These are phyloP conservation scores for Carapus acus DNA, from an alignment of 2,797 vertebrate genomes.

Conservation along the genomic window DNA sequence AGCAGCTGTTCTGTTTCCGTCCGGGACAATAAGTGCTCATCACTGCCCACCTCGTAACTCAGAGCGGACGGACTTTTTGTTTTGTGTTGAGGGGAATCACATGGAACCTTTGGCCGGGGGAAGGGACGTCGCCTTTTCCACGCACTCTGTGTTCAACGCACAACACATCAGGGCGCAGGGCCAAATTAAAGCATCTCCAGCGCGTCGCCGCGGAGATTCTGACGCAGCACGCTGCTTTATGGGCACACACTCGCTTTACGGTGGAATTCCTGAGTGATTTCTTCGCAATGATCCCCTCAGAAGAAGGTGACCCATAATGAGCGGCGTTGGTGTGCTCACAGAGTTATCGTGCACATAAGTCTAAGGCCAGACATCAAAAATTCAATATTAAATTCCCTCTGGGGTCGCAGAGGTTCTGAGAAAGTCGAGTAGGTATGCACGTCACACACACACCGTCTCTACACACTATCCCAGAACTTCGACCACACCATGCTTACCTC, in stretches of 20 bases:
- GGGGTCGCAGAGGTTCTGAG: neutral
- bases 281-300: too few relatives aligned
- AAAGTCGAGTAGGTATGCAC: too few relatives aligned
- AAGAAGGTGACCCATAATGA: too few relatives aligned
- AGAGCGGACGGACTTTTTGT: conserved; percentile 12
- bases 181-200: neutral
- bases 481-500: too few relatives aligned
- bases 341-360: neutral
- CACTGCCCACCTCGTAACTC: conserved; percentile 43
- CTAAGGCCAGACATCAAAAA: neutral
- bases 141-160: too few relatives aligned
- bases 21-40: conserved; percentile 23
- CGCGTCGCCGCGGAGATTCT: too few relatives aligned
- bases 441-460: too few relatives aligned
- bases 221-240: too few relatives aligned
- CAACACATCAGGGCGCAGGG: neutral
- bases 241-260: too few relatives aligned
- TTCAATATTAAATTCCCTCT: neutral
- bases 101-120: neutral
- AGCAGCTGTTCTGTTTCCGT: conserved; percentile 1
- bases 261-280: too few relatives aligned
- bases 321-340: neutral
- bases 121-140: too few relatives aligned
- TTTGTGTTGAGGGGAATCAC: conserved; percentile 6
- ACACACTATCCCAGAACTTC: too few relatives aligned